Base-by-base conservation (phyloP, 2,797 vertebrate genomes). In the Sebastes oblongus region DNA sequence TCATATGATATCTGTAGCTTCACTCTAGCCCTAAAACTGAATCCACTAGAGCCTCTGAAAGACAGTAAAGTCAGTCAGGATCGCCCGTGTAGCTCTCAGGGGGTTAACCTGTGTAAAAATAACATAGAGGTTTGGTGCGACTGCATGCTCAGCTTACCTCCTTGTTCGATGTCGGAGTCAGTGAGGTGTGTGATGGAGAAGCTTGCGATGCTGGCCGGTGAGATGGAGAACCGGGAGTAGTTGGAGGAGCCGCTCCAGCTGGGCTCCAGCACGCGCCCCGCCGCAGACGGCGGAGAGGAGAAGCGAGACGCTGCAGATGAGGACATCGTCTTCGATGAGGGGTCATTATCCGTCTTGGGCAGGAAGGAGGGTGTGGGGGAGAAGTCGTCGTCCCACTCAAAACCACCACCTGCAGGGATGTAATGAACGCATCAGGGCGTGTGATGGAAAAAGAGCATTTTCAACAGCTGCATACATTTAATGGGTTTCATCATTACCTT, bases 381-480 rank as follows among this genome's bases (percentile, higher is more conserved):
- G 93, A 99, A 99, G 93, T 99, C 98, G 50, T 99, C 98, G 0
- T 99, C 98, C 98, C 98, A 99, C 84, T 99, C 98, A 77, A 99
- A 99, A 24, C 97, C 97, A 1, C 98, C 97, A 62, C 98, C 98
- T 99, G 92, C 20, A 4, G 56, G 18, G 68, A 68, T 64, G 74
- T 11, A 22, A 25, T 6, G 3, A 50, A 66, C 1, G 2, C n/a
- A 62, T 80, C 8, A 75, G 9, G 8, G 34, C 6, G n/a, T 2
- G n/a, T 10, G 3, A 9, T 3, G 8, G 11, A 18, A 18, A 18
- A 29, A 75, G 8, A 59, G 1, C 0, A 42, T 10, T 12, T 36
- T 34, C 13, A 71, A 58, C 10, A 29, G n/a, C 36, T 36, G n/a
- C 6, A 12, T 8, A 5, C 4, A 42, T 56, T n/a, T 56, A 1